Conservation (phyloP, 1,140 invertebrate species). For the Pachypsylla venusta region DNA sequence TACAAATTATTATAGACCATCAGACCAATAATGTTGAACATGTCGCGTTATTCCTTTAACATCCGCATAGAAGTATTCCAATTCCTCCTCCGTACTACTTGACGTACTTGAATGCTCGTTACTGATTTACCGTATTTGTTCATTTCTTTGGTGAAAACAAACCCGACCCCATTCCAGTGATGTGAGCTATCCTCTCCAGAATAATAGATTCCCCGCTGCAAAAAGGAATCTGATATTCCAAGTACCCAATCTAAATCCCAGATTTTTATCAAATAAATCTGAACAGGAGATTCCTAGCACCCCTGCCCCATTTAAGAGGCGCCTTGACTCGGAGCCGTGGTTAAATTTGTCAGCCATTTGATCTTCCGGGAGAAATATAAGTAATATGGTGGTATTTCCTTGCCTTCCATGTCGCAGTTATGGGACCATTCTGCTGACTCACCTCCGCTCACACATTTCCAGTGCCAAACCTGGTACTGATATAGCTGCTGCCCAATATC, state of each 20-base stretch:
- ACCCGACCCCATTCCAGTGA: constrained; percentile 12
- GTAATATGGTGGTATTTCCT: too few relatives aligned
- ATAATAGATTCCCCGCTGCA: constrained; percentile 15
- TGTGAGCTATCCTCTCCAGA: constrained; percentile 6
- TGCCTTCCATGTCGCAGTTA: too few relatives aligned
- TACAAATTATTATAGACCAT: too few relatives aligned
- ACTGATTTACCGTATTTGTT: neutral
- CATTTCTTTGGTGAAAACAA: constrained; percentile 2
- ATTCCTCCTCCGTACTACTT: neutral
- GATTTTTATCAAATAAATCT: too few relatives aligned
- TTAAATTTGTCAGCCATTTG: too few relatives aligned
- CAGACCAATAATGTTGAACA: too few relatives aligned
- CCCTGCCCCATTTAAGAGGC: constrained; percentile 18
- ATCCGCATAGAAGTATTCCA: constrained; percentile 4
- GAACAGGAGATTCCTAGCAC: constrained; percentile 18
- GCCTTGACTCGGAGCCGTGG: constrained; percentile 18
- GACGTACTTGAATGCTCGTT: neutral
- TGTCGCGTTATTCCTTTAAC: neutral
- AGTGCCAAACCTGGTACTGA: too few relatives aligned
- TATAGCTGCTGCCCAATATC: too few relatives aligned
- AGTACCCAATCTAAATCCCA: constrained; percentile 11
- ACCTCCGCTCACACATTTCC: too few relatives aligned
- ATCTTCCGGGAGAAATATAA: too few relatives aligned
- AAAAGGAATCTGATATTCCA: constrained; percentile 16
- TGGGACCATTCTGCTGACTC: too few relatives aligned